phyloP scores from a whole-genome alignment of 2,888 invertebrate species.

The Dolomedes plantarius region DNA sequence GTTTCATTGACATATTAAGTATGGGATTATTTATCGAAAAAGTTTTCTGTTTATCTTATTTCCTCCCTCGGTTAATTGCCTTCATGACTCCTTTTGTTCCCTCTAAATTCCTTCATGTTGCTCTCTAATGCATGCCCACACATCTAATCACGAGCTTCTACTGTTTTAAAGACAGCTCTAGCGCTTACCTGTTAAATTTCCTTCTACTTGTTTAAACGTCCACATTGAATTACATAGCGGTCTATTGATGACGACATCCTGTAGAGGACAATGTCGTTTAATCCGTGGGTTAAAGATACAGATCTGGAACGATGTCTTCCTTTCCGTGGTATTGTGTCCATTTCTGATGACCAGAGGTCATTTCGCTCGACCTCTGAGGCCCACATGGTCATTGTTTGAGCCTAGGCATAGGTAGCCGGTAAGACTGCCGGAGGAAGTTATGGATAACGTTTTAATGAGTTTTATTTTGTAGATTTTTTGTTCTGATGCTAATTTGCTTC shows the following conservation, averaged over 20 bases:
- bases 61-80: neutral
- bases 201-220: neutral
- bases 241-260: neutral
- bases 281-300: constrained; percentile 2
- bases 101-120: neutral
- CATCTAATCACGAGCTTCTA: neutral
- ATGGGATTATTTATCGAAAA: too few relatives aligned
- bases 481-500: neutral
- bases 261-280: constrained; percentile 11
- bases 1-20: too few relatives aligned
- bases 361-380: constrained; percentile 9
- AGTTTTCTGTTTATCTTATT: neutral
- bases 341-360: constrained; percentile 14
- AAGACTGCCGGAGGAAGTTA: neutral
- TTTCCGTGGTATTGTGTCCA: constrained; percentile 11
- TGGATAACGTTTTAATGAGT: neutral
- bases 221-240: neutral
- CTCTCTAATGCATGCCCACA: neutral
- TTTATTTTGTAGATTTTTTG: neutral
- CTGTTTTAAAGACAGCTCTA: neutral
- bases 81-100: neutral
- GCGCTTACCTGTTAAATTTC: neutral
- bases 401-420: neutral
- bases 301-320: neutral
- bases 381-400: constrained; percentile 8